Conservation (phyloP, 2,888 invertebrate genomes). For the Acanthosepion lycidas region DNA sequence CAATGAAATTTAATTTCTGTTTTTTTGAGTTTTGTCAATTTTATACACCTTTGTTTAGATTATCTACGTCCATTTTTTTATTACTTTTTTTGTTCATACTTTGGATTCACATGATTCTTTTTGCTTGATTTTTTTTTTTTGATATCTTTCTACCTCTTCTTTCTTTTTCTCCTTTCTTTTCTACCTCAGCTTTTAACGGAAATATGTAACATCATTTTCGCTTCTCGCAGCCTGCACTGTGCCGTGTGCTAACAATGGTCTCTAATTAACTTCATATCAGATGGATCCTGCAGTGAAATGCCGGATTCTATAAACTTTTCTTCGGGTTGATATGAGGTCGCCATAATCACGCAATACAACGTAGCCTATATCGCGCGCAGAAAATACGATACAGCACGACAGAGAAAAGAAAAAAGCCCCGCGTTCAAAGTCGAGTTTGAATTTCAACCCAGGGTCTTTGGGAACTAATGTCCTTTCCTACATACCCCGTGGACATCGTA, state of each 20-base stretch:
- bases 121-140: not conserved
- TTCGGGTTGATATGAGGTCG: constrained; percentile 7
- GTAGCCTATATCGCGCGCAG: not conserved
- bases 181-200: not conserved
- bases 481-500: not conserved
- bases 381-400: not conserved
- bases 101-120: not conserved
- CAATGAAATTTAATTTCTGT: too few relatives aligned
- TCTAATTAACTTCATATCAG: not conserved
- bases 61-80: not conserved
- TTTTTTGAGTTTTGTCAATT: too few relatives aligned
- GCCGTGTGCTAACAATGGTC: not conserved
- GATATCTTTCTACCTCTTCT: not conserved
- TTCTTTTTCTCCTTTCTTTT: not conserved
- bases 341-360: not conserved
- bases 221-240: not conserved
- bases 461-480: not conserved
- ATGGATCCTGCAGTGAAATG: not conserved
- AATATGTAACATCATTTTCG: not conserved
- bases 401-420: not conserved
- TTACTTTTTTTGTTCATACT: not conserved
- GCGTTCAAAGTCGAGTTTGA: not conserved
- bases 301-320: not conserved
- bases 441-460: not conserved
- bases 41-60: not conserved